A percentile compares a stretch with the other conserved stretches of the same genome.
Evolutionary conservation across 1,140 invertebrate species (phyloP).

Genomic region (Drosophila rhopaloa): DNA sequence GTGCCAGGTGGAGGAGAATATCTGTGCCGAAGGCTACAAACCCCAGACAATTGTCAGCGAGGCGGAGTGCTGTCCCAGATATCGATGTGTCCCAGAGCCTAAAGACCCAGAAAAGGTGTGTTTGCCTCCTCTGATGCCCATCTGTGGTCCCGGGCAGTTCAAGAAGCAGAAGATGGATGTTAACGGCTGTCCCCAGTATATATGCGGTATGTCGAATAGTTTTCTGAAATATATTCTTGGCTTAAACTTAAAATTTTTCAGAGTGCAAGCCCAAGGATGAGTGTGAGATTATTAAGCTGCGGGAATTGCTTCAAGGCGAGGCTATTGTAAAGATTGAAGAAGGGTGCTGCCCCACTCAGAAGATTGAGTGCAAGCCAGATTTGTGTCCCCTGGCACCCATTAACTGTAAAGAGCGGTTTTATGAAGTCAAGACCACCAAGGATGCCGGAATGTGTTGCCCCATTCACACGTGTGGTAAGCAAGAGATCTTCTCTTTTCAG

Average conservation of each 20-base stretch:
- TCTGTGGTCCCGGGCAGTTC: slow-evolving; percentile 89
- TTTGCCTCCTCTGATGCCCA: slow-evolving; percentile 87
- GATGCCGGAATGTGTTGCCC: slow-evolving; percentile 87
- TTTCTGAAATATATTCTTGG: neutral
- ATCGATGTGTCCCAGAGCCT: slow-evolving; percentile 87
- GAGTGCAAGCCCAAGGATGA: slow-evolving; percentile 90
- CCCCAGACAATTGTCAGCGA: slow-evolving; percentile 85
- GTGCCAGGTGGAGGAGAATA: slow-evolving; percentile 87
- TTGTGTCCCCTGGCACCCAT: slow-evolving; percentile 86
- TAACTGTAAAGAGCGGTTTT: slow-evolving; percentile 86
- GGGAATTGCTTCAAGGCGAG: slow-evolving; percentile 87
- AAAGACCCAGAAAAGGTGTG: slow-evolving; percentile 85
- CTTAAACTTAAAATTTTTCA: slow-evolving; percentile 50
- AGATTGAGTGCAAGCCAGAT: slow-evolving; percentile 87
- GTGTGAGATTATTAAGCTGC: slow-evolving; percentile 86
- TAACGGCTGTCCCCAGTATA: slow-evolving; percentile 88
- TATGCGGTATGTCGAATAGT: slow-evolving; percentile 87
- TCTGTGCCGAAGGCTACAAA: slow-evolving; percentile 86
- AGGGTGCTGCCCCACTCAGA: slow-evolving; percentile 89
- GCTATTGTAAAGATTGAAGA: slow-evolving; percentile 86
- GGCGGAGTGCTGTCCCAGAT: slow-evolving; percentile 89
- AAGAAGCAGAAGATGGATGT: slow-evolving; percentile 87
- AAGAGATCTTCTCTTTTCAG: neutral
- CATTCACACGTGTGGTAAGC: slow-evolving; percentile 88
- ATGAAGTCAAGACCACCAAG: slow-evolving; percentile 85